phyloP scores from a whole-genome alignment of 2,888 invertebrate species.

The Drosophila macrospina region DNA sequence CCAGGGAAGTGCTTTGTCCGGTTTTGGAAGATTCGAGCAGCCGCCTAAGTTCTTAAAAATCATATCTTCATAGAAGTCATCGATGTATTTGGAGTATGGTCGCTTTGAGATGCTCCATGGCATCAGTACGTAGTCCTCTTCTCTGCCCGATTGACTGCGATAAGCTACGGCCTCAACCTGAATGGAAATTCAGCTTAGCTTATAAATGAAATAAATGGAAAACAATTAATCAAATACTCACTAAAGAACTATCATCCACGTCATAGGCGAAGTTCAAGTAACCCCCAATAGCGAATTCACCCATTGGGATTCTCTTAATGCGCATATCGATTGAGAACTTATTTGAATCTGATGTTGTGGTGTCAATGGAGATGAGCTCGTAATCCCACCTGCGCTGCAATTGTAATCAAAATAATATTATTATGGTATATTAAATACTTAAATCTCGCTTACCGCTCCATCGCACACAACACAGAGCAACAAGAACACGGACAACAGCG shows the following conservation, averaged over 20 bases:
- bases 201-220: too few species aligned
- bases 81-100: conserved; percentile 2
- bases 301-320: conserved; percentile 25
- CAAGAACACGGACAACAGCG: neutral
- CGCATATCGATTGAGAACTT: rapidly evolving
- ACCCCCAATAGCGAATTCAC: conserved; percentile 23
- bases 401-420: neutral
- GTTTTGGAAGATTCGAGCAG: conserved; percentile 38
- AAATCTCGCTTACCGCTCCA: neutral
- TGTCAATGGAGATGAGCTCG: conserved; percentile 32
- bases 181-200: too few species aligned
- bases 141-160: conserved; percentile 52
- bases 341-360: conserved; percentile 1
- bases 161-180: conserved; percentile 39
- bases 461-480: conserved; percentile 6
- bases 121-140: conserved; percentile 49
- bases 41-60: conserved; percentile 33
- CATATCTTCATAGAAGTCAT: conserved; percentile 38
- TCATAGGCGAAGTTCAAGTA: neutral
- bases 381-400: conserved; percentile 64
- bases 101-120: conserved; percentile 44
- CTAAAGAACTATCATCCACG: conserved; percentile 31
- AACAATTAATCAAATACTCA: conserved; percentile 19
- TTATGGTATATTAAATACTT: too few species aligned
- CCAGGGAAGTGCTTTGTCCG: conserved; percentile 11